Evolutionary conservation across 2,888 invertebrate genomes (phyloP), one percentile per base, ranked within the genome.

Genomic region (Melinaea marsaeus): DNA sequence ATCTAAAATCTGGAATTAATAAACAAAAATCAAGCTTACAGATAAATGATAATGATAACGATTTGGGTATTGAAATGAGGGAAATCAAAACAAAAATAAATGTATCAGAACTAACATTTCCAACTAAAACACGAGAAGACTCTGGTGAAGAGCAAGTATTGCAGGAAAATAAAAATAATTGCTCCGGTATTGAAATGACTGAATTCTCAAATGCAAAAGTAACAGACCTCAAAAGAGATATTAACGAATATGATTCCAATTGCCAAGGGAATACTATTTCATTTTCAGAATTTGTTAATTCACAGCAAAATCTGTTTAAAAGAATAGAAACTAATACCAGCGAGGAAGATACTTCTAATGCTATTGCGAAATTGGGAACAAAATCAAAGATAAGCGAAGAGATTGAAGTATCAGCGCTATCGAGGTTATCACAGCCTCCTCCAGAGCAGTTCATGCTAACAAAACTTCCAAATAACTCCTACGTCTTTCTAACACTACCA

Each of bases 401-500:
- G 3, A 1, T 34, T 22, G 42, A 61, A 45, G 35, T 35, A 11
- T 47, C 59, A n/a, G 60, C 34, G 2, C 47, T 13, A 42, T 51
- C 47, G 13, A 55, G n/a, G 11, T 33, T 33, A 6, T n/a, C 60
- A 32, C 9, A 58, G 65, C 35, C 42, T 42, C 7, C 42, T 11
- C 9, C 42, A 42, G 67, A 73, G 61, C 70, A 75, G 61, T 75
- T 74, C 63, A 65, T 79, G 57, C 67, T 81, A 69, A 74, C 79
- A 47, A 79, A 83, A 65, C 74, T 83, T 68, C 75, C 81, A 74
- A 81, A 82, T 73, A 84, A 83, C 73, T 79, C 86, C 79, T 85
- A 79, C 70, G 73, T 85, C 62, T 79, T 84, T 73, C 76, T 86
- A 80, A 84, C 86, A 72, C 75, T 84, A 70, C 83, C 85, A 66